Percentiles rank a stretch among this genome's conserved stretches.
Evolutionary conservation across 2,888 invertebrate genomes (phyloP).

Genomic region (Geophilus truncorum): DNA sequence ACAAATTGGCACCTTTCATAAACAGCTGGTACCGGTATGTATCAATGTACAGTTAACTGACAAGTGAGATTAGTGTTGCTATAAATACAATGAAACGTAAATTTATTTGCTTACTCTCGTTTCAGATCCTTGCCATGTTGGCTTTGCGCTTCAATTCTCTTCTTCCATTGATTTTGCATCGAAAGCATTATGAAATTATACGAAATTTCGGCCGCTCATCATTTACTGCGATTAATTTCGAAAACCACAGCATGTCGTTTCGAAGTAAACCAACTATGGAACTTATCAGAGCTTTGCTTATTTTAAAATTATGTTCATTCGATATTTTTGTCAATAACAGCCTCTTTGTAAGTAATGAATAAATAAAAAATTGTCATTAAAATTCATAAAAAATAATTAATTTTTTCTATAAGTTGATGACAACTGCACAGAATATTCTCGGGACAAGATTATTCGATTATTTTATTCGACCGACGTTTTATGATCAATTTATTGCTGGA

Average conservation of each 20-base stretch:
- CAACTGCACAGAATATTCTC: constrained; percentile 40
- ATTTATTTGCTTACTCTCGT: too few relatives aligned
- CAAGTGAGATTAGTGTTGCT: too few relatives aligned
- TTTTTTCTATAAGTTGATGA: constrained; percentile 42
- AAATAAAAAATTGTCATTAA: constrained; percentile 31
- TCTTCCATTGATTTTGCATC: neutral
- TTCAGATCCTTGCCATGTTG: neutral
- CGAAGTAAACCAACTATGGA: constrained; percentile 49
- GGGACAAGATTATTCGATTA: constrained; percentile 43
- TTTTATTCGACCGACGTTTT: constrained; percentile 48
- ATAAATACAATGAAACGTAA: too few relatives aligned
- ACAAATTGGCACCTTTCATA: neutral
- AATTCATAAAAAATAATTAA: neutral
- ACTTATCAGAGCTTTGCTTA: constrained; percentile 49
- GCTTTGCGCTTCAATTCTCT: neutral
- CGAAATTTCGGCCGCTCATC: neutral
- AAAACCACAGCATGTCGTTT: constrained; percentile 46
- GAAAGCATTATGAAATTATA: neutral
- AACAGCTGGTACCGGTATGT: neutral
- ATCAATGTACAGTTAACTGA: too few relatives aligned
- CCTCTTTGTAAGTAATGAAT: constrained; percentile 46
- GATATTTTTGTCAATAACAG: constrained; percentile 50
- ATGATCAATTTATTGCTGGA: constrained; percentile 53
- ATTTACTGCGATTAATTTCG: constrained; percentile 40
- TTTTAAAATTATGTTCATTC: constrained; percentile 50